phyloP scores from a whole-genome alignment of 1,140 invertebrate species.

The Dryas iulia region DNA sequence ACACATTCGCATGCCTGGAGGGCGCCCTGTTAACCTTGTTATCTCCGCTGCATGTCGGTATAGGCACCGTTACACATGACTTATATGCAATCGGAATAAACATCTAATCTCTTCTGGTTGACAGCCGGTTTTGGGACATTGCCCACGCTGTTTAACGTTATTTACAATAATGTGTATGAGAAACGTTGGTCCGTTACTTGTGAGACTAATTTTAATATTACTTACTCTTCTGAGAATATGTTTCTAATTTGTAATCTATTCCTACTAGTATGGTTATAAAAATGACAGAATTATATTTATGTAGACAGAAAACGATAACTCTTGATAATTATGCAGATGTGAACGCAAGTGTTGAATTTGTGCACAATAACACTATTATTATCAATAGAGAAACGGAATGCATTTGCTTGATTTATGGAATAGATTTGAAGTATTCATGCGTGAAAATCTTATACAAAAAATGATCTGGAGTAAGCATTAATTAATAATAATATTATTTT shows the following conservation, averaged over 20 bases:
- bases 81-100: slow-evolving; percentile 47
- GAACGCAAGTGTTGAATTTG: background rate
- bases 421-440: background rate
- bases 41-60: slow-evolving; percentile 42
- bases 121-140: slow-evolving; percentile 35
- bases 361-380: background rate
- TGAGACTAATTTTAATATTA: background rate
- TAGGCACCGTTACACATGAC: slow-evolving; percentile 48
- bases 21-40: slow-evolving; percentile 64
- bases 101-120: slow-evolving; percentile 44
- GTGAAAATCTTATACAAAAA: background rate
- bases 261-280: too few relatives aligned
- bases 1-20: slow-evolving; percentile 44
- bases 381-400: slow-evolving; percentile 12
- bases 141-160: slow-evolving; percentile 8
- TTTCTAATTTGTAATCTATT: background rate
- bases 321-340: background rate
- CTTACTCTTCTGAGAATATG: background rate
- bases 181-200: background rate
- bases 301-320: background rate
- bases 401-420: slow-evolving; percentile 1
- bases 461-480: background rate
- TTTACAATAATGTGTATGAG: background rate
- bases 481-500: background rate
- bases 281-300: background rate